A percentile compares a stretch with the other conserved stretches of the same genome.
Evolutionary conservation across 2,888 invertebrate species (phyloP).

Genomic region (Blomia tropicalis): DNA sequence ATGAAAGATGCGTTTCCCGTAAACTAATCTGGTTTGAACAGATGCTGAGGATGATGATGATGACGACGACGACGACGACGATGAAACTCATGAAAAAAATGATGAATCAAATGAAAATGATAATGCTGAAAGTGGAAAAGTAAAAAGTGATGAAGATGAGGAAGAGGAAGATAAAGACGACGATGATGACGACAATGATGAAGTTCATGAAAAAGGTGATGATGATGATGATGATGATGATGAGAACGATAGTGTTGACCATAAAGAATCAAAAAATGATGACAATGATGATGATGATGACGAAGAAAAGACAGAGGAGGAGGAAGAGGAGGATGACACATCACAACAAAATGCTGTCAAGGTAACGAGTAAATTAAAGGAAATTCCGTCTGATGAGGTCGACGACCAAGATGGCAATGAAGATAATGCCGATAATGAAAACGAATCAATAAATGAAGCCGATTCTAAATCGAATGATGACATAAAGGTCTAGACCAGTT

Average conservation of each 20-base stretch:
- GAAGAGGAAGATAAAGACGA: conserved; percentile 11
- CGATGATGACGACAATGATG: conserved; percentile 11
- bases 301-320: conserved; percentile 11
- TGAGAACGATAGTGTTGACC: conserved; percentile 12
- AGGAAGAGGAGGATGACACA: background rate
- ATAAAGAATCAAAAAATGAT: conserved; percentile 24
- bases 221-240: conserved; percentile 23
- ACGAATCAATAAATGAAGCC: conserved; percentile 22
- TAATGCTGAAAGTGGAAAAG: background rate
- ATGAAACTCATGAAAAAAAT: background rate
- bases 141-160: background rate
- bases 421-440: conserved; percentile 27
- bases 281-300: conserved; percentile 25
- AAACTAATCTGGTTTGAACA: conserved; percentile 8
- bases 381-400: conserved; percentile 5
- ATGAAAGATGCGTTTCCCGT: background rate
- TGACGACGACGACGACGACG: conserved; percentile 10
- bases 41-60: conserved; percentile 13
- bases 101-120: background rate
- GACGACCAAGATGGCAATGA: conserved; percentile 25
- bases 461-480: conserved; percentile 16
- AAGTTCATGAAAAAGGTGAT: conserved; percentile 1
- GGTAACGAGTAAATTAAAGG: conserved; percentile 15
- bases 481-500: conserved; percentile 4
- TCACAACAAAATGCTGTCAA: background rate